Percentiles rank a stretch among this genome's conserved stretches.
Evolutionary conservation across 92 coral and sea anemone species (phyloP).

Genomic region (Parazoanthus darwini): DNA sequence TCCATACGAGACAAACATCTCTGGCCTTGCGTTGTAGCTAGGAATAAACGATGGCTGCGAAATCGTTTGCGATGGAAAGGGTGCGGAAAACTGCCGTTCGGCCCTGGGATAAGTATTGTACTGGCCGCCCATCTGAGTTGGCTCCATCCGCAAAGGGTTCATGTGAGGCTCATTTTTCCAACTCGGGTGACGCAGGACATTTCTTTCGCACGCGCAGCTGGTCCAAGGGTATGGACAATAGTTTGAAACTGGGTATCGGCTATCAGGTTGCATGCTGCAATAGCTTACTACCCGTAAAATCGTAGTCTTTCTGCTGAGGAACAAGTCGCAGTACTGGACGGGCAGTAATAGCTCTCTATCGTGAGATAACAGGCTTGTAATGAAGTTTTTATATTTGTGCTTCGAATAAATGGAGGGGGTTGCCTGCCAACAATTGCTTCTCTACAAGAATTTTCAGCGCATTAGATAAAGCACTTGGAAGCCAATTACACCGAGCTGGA

Average conservation of each 20-base stretch:
- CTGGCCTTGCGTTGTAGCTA: slow-evolving; percentile 21
- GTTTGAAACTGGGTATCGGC: slow-evolving; percentile 18
- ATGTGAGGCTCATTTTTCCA: slow-evolving; percentile 32
- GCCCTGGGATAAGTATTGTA: slow-evolving; percentile 15
- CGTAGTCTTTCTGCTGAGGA: neutral
- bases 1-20: slow-evolving; percentile 14
- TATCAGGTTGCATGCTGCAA: slow-evolving; percentile 29
- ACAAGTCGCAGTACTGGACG: neutral
- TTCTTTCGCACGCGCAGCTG: slow-evolving; percentile 35
- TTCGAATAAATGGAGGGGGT: slow-evolving; percentile 31
- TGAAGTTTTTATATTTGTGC: slow-evolving; percentile 45
- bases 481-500: slow-evolving; percentile 31
- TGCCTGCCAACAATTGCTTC: slow-evolving; percentile 30
- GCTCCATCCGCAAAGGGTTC: slow-evolving; percentile 15
- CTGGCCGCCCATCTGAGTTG: slow-evolving; percentile 17
- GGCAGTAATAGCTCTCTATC: neutral
- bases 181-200: slow-evolving; percentile 1
- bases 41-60: slow-evolving; percentile 12
- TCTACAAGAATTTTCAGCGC: slow-evolving; percentile 11
- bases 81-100: neutral
- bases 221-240: slow-evolving; percentile 33
- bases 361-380: slow-evolving; percentile 21
- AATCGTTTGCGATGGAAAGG: slow-evolving; percentile 25
- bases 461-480: slow-evolving; percentile 34
- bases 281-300: neutral